phyloP scores from a whole-genome alignment of 53 echinoderm and acorn worm species.

The Patiria pectinifera region DNA sequence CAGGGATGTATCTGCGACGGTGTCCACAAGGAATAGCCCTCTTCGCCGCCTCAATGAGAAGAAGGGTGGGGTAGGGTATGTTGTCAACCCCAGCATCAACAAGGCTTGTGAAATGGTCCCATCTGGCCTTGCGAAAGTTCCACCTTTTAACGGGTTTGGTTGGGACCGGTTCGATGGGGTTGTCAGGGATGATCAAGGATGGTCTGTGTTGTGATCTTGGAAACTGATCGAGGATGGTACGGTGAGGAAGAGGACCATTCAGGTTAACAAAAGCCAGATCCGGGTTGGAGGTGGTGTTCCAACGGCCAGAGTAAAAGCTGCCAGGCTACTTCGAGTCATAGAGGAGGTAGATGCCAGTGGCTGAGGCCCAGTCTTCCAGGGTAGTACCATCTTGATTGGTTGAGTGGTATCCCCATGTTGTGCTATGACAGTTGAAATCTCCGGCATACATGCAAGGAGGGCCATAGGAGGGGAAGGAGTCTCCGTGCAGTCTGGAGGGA shows the following conservation, averaged over 20 bases:
- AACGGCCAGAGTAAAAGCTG: slow-evolving; percentile 46
- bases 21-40: neutral
- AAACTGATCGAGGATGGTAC: too few relatives aligned
- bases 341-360: neutral
- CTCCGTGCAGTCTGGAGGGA: neutral
- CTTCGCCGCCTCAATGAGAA: neutral
- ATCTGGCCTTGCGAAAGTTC: slow-evolving; percentile 5
- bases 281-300: too few relatives aligned
- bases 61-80: neutral
- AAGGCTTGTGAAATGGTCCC: neutral
- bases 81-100: too few relatives aligned
- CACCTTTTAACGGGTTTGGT: too few relatives aligned
- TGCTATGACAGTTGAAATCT: too few relatives aligned
- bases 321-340: slow-evolving; percentile 40
- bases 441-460: too few relatives aligned
- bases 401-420: too few relatives aligned
- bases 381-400: neutral
- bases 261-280: neutral
- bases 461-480: too few relatives aligned
- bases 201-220: too few relatives aligned
- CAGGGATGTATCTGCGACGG: slow-evolving; percentile 13
- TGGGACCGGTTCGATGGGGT: too few relatives aligned
- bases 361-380: slow-evolving; percentile 32
- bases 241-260: slow-evolving; percentile 26
- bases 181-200: too few relatives aligned